A percentile compares a stretch with the other conserved stretches of the same genome.
Evolutionary conservation across 2,888 invertebrate species (phyloP).

Genomic region (Pediacus dermestoides): DNA sequence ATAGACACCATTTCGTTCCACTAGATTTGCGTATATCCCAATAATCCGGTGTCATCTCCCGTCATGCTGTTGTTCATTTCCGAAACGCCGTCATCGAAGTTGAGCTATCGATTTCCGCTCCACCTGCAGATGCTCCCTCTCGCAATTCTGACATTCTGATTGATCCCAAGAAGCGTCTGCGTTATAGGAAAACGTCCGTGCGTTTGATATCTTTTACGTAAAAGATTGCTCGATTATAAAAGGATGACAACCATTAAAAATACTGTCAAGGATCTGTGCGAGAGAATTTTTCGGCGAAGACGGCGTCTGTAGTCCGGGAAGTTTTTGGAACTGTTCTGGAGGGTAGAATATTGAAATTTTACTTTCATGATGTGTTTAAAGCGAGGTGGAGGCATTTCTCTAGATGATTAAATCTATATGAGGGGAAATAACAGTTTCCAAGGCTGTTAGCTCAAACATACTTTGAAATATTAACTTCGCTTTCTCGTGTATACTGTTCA

Average conservation of each 20-base stretch:
- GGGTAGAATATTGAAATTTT: not conserved
- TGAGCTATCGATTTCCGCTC: constrained; percentile 14
- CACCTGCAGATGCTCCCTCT: constrained; percentile 9
- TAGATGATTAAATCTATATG: no score
- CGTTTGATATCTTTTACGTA: constrained; percentile 14
- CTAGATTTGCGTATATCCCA: constrained; percentile 6
- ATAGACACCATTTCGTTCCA: constrained; percentile 4
- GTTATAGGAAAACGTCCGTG: constrained; percentile 11
- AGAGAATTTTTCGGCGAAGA: constrained; percentile 2
- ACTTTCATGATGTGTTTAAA: no score
- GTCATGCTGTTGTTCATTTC: constrained; percentile 15
- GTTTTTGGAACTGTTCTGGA: no score
- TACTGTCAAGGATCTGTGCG: constrained; percentile 9
- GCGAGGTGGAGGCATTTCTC: no score
- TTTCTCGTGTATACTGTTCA: no score
- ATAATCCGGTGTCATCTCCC: constrained; percentile 9
- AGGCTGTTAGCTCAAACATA: no score
- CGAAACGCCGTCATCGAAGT: constrained; percentile 6
- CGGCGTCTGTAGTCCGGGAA: no score
- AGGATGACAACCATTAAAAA: constrained; percentile 16
- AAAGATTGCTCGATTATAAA: constrained; percentile 16
- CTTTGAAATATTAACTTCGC: no score
- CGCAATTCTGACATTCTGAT: constrained; percentile 15
- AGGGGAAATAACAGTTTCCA: no score
- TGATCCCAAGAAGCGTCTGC: constrained; percentile 14